Conservation (phyloP, 2,113 vertebrate species). For the Hucho hucho region DNA sequence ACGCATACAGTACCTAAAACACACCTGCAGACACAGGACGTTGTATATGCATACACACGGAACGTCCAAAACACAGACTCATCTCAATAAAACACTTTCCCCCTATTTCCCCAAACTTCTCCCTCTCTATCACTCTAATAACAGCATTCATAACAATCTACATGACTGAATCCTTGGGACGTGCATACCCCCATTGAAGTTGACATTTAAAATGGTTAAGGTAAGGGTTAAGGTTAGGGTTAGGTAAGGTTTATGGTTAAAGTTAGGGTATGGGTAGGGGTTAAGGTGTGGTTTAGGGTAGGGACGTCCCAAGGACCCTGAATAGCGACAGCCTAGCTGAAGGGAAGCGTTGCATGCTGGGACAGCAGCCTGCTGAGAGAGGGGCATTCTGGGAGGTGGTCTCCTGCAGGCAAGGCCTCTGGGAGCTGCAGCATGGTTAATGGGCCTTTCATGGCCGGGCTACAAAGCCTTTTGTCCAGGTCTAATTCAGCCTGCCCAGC, state of each 20-base stretch:
- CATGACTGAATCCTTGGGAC: conserved; percentile 51
- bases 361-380: conserved; percentile 72
- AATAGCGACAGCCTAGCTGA: conserved; percentile 52
- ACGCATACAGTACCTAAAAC: not conserved
- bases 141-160: conserved; percentile 71
- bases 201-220: no score
- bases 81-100: conserved; percentile 8
- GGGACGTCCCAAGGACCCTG: no score
- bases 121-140: conserved; percentile 57
- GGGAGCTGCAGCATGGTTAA: conserved; percentile 82
- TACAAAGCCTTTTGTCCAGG: conserved; percentile 82
- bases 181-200: no score
- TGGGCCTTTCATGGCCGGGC: conserved; percentile 82
- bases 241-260: no score
- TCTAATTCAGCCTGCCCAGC: conserved; percentile 80
- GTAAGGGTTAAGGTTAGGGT: no score
- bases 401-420: conserved; percentile 79
- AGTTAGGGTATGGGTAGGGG: no score
- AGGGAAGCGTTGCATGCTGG: conserved; percentile 73
- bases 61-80: conserved; percentile 1
- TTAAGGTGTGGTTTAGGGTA: no score
- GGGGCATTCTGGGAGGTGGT: conserved; percentile 76
- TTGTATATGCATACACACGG: no score
- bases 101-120: conserved; percentile 19
- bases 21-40: no score